Conservation (phyloP, 2,797 vertebrate species). For the Myotis planiceps region DNA sequence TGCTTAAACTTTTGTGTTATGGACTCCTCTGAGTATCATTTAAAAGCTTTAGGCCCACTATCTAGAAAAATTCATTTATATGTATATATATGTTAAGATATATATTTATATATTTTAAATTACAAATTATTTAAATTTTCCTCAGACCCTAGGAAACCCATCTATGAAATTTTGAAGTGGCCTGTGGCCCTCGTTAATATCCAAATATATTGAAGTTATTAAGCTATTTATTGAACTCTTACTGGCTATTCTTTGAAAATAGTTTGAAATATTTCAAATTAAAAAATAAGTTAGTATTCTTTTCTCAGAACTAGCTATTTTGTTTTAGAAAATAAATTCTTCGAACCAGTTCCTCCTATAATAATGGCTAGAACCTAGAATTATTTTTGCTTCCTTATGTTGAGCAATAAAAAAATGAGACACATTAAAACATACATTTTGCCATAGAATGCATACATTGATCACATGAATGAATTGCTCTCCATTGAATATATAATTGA, state of each 20-base stretch:
- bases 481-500: not conserved
- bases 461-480: not conserved
- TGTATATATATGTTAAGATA: not conserved
- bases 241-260: constrained; percentile 13
- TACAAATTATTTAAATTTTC: not conserved
- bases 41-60: not conserved
- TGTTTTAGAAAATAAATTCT: not conserved
- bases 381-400: not conserved
- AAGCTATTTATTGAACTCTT: not conserved
- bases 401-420: not conserved
- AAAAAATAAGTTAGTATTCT: constrained; percentile 7
- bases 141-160: not conserved
- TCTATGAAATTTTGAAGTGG: not conserved
- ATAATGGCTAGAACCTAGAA: not conserved
- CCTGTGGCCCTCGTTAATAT: not conserved
- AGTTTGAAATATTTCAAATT: not conserved
- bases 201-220: not conserved
- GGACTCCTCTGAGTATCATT: not conserved
- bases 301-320: not conserved
- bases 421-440: not conserved
- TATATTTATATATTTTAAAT: not conserved
- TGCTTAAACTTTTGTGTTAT: not conserved
- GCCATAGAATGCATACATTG: not conserved
- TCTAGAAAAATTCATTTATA: not conserved
- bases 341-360: not conserved